phyloP scores from a whole-genome alignment of 2,113 vertebrate genomes.

The Donacobius atricapilla region DNA sequence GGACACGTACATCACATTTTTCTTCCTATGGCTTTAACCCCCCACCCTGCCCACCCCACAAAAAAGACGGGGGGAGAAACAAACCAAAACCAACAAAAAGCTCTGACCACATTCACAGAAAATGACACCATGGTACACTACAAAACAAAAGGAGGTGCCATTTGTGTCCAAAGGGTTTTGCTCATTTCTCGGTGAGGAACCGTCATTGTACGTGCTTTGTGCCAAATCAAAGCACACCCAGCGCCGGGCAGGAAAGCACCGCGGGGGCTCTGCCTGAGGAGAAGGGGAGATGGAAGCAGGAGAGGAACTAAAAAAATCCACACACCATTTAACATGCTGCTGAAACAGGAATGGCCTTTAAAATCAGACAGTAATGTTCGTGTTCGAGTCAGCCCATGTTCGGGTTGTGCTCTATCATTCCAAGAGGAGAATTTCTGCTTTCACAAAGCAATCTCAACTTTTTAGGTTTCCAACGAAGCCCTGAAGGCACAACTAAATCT shows the following conservation, averaged over 20 bases:
- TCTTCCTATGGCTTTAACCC: constrained; percentile 92
- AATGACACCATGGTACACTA: constrained; percentile 85
- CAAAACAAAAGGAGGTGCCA: constrained; percentile 79
- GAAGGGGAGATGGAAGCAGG: constrained; percentile 39
- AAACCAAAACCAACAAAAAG: constrained; percentile 77
- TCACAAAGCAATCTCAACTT: not conserved
- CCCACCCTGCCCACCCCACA: constrained; percentile 71
- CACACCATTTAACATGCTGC: constrained; percentile 44
- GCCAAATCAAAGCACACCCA: constrained; percentile 70
- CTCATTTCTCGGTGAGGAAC: constrained; percentile 75
- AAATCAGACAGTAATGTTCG: constrained; percentile 23
- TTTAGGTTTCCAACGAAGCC: constrained; percentile 12
- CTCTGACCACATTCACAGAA: constrained; percentile 84
- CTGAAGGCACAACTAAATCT: constrained; percentile 45
- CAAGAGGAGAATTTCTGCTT: constrained; percentile 45
- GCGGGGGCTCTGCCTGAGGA: not conserved
- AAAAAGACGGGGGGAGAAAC: constrained; percentile 64
- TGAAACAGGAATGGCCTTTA: constrained; percentile 50
- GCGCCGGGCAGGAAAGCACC: not conserved
- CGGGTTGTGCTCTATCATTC: constrained; percentile 20
- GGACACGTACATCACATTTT: constrained; percentile 85
- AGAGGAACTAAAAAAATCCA: constrained; percentile 32
- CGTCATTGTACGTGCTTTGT: constrained; percentile 81
- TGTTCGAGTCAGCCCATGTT: constrained; percentile 60
- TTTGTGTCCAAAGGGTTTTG: constrained; percentile 76